Base-by-base conservation (phyloP, 2,797 vertebrate genomes). In the Chelon auratus region DNA sequence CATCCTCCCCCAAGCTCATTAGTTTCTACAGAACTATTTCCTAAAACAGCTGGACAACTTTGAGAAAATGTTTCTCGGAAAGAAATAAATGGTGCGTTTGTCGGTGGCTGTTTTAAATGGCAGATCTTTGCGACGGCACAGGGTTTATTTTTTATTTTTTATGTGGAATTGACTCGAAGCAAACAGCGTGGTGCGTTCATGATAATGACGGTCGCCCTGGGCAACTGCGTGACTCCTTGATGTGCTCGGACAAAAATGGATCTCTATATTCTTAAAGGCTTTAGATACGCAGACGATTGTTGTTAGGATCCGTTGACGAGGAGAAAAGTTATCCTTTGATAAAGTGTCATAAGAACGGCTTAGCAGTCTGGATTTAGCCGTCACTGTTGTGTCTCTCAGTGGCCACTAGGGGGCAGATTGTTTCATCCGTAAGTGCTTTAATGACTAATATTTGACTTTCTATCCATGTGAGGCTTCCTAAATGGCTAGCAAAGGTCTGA, bases 111-210 rank as follows among this genome's bases (percentile, higher is more conserved):
- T 47, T 33, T 30, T 53, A 0, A 11, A 10, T 24, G 50, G 13
- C 1, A 12, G 12, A 45, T 5, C 5, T 12, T n/a, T n/a, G n/a
- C n/a, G n/a, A n/a, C n/a, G n/a, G n/a, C n/a, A n/a, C n/a, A n/a
- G n/a, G n/a, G n/a, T n/a, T 14, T 45, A 2, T 12, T 45, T 45
- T 45, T 45, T 45, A 2, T 45, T 40, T 33, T 33, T 7, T 33
- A 33, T 3, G 30, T 33, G 30, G 30, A 14, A 15, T 5, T 42
- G 40, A 42, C 40, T 42, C 13, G 4, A 15, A 42, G 40, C 14
- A 13, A 42, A 42, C 40, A 15, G 54, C 18, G 54, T 37, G 24
- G 68, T 48, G 58, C 45, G 51, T 62, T 36, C 8, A 12, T 50
- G 14, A 6, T 50, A 40, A 50, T 40, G 37, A 50, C 40, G 9